phyloP scores from a whole-genome alignment of 2,113 vertebrate genomes.

The Ranitomeya imitator region DNA sequence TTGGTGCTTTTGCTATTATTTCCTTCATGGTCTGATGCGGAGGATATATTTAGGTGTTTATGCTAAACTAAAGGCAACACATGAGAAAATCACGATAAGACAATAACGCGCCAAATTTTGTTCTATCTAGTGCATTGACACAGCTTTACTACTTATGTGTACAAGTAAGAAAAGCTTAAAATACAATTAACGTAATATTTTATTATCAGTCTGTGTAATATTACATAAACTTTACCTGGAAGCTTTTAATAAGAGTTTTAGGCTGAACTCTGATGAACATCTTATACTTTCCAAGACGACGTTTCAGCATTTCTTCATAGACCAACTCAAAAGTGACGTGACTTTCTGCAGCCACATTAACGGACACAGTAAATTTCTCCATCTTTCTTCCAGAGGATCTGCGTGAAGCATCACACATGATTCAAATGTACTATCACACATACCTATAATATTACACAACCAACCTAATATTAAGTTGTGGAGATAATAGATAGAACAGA shows the following conservation, averaged over 20 bases:
- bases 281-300: slow-evolving; percentile 83
- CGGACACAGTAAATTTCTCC: slow-evolving; percentile 89
- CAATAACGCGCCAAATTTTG: too few species aligned
- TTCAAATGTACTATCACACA: background rate
- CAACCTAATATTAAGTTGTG: background rate
- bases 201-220: background rate
- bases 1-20: too few species aligned
- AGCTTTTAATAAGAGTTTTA: slow-evolving; percentile 83
- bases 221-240: slow-evolving; percentile 76
- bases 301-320: slow-evolving; percentile 89
- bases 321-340: slow-evolving; percentile 89
- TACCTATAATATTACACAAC: too few species aligned
- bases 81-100: too few species aligned
- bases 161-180: too few species aligned
- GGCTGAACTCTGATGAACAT: slow-evolving; percentile 87
- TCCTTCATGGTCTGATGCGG: too few species aligned
- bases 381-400: slow-evolving; percentile 89
- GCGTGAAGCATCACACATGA: slow-evolving; percentile 35
- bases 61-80: too few species aligned
- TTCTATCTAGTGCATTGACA: too few species aligned
- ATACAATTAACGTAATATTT: background rate
- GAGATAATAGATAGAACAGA: background rate
- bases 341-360: slow-evolving; percentile 80
- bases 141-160: too few species aligned
- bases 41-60: too few species aligned